Base-by-base conservation (phyloP, 1,140 invertebrate species). In the Mylabris phalerata region DNA sequence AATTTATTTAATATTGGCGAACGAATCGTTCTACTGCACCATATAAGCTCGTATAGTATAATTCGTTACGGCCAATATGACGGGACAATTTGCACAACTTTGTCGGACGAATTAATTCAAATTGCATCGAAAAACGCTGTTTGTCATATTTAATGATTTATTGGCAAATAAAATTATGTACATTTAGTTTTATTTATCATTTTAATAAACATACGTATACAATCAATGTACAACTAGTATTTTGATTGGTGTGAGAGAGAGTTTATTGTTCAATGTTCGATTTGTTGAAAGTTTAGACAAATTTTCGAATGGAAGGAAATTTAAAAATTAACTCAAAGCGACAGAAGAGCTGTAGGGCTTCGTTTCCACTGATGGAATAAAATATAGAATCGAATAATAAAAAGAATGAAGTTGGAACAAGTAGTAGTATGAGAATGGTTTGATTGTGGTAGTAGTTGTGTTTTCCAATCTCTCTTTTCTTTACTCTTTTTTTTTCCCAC, bases 361-460 rank as follows among this genome's bases (percentile, higher is more conserved):
- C 61, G 41, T 43, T 59, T 50, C 51, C 60, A 55, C 59, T 62
- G 48, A 58, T 50, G 55, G 59, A 59, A 63, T 63, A 55, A 63
- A 59, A 62, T 56, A 62, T 62, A 59, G 59, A 62, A 63, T 63
- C 57, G 61, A 63, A 63, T 63, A 63, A 63, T 63, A 63, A 63
- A 63, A 63, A 60, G 47, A 32, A 32, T 7, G 4, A 32, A 32
- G 32, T 32, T 32, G 32, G 32, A 32, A 32, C 32, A 32, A 47
- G 49, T 48, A 32, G 32, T 32, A 32, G 7, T 4, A 32, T 4
- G 7, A 32, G 32, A 32, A 3, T 5, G 32, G 7, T 4, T 32
- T 32, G 32, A 7, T 32, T 32, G 4, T 32, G 32, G 32, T 32
- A 5, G 32, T 32, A 7, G 32, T 32, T 4, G 32, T 32, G 4